Conservation (phyloP, 1,140 invertebrate species). For the Psilanteris sp. region DNA sequence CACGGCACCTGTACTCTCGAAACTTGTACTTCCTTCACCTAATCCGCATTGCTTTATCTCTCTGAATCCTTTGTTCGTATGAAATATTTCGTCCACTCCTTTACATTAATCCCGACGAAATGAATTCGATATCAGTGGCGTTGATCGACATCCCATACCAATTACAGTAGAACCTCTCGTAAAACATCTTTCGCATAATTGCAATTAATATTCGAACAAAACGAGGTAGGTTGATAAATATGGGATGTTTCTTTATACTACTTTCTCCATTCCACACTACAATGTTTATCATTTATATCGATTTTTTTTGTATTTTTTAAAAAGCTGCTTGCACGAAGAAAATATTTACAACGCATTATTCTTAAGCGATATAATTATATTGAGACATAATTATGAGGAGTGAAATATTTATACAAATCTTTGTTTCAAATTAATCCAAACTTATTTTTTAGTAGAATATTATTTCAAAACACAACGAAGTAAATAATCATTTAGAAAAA, state of each 20-base stretch:
- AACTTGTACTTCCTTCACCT: constrained; percentile 68
- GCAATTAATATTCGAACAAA: constrained; percentile 12
- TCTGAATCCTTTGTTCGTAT: constrained; percentile 51
- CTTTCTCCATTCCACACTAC: constrained; percentile 20
- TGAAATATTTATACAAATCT: too few relatives aligned
- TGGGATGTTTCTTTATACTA: constrained; percentile 5
- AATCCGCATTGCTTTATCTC: constrained; percentile 60
- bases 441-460: too few relatives aligned
- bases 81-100: constrained; percentile 41
- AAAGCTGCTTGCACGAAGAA: too few relatives aligned
- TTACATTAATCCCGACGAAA: constrained; percentile 41
- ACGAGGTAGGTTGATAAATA: constrained; percentile 14
- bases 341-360: too few relatives aligned
- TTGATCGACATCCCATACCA: constrained; percentile 23
- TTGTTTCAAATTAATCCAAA: too few relatives aligned
- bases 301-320: too few relatives aligned
- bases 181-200: constrained; percentile 17
- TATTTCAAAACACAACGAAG: too few relatives aligned
- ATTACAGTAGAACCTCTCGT: constrained; percentile 22
- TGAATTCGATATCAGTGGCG: constrained; percentile 20
- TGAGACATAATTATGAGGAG: too few relatives aligned
- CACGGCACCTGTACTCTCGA: constrained; percentile 72
- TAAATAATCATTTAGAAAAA: too few relatives aligned
- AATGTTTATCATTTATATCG: constrained; percentile 3
- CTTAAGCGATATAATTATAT: too few relatives aligned